Evolutionary conservation across 2,797 vertebrate genomes (phyloP).

Genomic region (Rousettus madagascariensis): DNA sequence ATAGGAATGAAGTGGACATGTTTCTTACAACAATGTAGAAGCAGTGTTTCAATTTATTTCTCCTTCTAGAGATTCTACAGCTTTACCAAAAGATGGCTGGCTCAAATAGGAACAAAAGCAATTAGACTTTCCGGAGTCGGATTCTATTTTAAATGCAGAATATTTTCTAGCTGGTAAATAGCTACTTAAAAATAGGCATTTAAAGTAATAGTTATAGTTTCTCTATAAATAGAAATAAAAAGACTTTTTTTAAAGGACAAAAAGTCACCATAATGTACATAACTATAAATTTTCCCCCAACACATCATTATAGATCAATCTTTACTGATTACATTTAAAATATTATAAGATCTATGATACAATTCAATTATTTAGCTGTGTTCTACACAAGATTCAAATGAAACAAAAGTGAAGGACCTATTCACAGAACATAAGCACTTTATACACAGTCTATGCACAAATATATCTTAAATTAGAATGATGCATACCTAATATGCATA

Average conservation of each 20-base stretch:
- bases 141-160: constrained; percentile 60
- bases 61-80: not conserved
- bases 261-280: constrained; percentile 72
- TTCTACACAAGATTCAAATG: constrained; percentile 80
- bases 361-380: constrained; percentile 78
- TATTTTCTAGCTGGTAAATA: constrained; percentile 57
- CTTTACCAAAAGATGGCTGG: constrained; percentile 52
- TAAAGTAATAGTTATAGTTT: constrained; percentile 67
- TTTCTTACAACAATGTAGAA: not conserved
- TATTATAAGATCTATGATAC: constrained; percentile 82
- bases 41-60: not conserved
- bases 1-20: constrained; percentile 21
- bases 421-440: constrained; percentile 81
- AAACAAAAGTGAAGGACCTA: constrained; percentile 78
- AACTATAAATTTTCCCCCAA: constrained; percentile 47
- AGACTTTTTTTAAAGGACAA: constrained; percentile 49
- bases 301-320: constrained; percentile 45
- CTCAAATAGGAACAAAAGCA: constrained; percentile 51
- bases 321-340: constrained; percentile 82
- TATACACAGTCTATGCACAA: constrained; percentile 81
- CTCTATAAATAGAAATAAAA: constrained; percentile 77
- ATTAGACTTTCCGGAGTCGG: constrained; percentile 30
- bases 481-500: constrained; percentile 83
- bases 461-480: constrained; percentile 83
- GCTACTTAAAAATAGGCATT: constrained; percentile 57